Percentiles rank a stretch among this genome's conserved stretches.
Evolutionary conservation across 2,888 invertebrate genomes (phyloP).

Genomic region (Ischnus inquisitorius): DNA sequence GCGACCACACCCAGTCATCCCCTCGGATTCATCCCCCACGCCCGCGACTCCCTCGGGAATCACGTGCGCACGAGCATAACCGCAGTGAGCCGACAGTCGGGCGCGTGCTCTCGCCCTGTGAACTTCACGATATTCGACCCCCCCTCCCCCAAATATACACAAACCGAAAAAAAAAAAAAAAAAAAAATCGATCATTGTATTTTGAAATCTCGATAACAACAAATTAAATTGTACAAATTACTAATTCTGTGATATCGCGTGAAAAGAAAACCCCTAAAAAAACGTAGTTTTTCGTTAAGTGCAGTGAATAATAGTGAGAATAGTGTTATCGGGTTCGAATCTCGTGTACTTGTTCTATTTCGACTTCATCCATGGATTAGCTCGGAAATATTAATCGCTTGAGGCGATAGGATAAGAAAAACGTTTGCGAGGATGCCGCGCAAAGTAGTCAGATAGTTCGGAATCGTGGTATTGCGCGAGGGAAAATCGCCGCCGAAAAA

Average conservation of each 20-base stretch:
- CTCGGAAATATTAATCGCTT: not conserved
- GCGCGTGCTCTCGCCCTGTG: slow-evolving; percentile 77
- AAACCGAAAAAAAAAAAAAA: slow-evolving; percentile 3
- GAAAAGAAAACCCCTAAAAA: not conserved
- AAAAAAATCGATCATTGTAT: slow-evolving; percentile 1
- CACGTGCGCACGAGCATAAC: slow-evolving; percentile 83
- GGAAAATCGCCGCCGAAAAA: slow-evolving; percentile 12
- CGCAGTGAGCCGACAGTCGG: slow-evolving; percentile 76
- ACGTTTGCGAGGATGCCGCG: not conserved
- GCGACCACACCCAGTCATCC: slow-evolving; percentile 74
- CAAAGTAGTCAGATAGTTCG: slow-evolving; percentile 1
- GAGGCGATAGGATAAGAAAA: not conserved
- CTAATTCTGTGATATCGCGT: not conserved
- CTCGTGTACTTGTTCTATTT: too few relatives aligned
- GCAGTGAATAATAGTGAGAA: not conserved
- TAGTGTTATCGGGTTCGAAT: not conserved
- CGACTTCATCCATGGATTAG: slow-evolving; percentile 19
- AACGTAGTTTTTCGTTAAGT: not conserved
- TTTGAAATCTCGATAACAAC: not conserved
- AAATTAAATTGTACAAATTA: not conserved
- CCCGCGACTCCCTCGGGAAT: slow-evolving; percentile 66
- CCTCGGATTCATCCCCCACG: slow-evolving; percentile 63
- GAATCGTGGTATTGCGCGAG: not conserved
- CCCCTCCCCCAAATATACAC: slow-evolving; percentile 13
- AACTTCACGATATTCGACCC: slow-evolving; percentile 51